These are phyloP conservation scores for Pristionchus japonicus DNA, from an alignment of 2,888 invertebrate genomes.

Conservation along the genomic window DNA sequence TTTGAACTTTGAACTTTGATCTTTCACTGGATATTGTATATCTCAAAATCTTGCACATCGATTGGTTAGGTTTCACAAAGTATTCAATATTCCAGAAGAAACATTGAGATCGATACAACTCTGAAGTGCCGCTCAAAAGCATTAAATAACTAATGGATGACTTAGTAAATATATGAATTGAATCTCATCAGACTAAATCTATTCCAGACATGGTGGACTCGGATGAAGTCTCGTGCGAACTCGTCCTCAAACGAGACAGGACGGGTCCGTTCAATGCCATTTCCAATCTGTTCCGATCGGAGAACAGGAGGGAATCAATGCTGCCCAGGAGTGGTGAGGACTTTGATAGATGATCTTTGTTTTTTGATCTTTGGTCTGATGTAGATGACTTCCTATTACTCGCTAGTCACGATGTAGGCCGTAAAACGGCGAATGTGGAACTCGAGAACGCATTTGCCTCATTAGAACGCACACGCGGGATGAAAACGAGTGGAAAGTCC, in stretches of 20 bases:
- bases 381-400: neutral
- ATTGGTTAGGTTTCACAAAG: neutral
- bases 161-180: too few relatives aligned
- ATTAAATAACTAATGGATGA: neutral
- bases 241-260: neutral
- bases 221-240: constrained; percentile 5
- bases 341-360: neutral
- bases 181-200: too few relatives aligned
- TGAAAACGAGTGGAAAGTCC: too few relatives aligned
- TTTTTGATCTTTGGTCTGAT: neutral
- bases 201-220: constrained; percentile 37
- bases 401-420: too few relatives aligned
- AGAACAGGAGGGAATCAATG: neutral
- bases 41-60: neutral
- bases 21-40: too few relatives aligned
- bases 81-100: neutral
- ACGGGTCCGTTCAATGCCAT: neutral
- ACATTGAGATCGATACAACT: neutral
- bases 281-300: neutral
- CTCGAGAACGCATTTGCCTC: neutral
- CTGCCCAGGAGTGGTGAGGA: neutral
- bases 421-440: neutral
- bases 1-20: too few relatives aligned
- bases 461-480: too few relatives aligned
- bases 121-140: neutral